Evolutionary conservation across 2,113 vertebrate genomes (phyloP), one percentile per base, ranked within the genome.

Genomic region (Rhineura floridana): DNA sequence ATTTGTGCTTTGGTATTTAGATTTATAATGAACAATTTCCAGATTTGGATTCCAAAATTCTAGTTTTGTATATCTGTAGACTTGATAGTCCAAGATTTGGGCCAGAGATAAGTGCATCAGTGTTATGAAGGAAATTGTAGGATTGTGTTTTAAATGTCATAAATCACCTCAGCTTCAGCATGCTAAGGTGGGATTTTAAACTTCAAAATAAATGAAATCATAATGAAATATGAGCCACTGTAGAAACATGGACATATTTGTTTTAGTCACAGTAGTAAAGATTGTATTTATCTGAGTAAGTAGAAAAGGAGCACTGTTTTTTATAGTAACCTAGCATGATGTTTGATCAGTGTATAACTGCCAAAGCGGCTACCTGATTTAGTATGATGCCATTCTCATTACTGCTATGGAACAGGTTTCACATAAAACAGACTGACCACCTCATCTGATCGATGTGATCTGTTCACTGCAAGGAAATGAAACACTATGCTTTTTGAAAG

Each of bases 41-140:
- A 50, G 25, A 10, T 63, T 30, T 83, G 63, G 42, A 46, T 46
- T 69, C 25, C 7, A 39, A 87, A 90, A 50, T 87, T 36, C 36
- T 88, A 72, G 44, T 92, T 95, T 87, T 81, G 84, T 93, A 70
- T 46, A 9, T 52, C 59, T 84, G 82, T 63, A 87, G 83, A 69
- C n/a, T 69, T 33, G 33, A 30, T n/a, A 69, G 28, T 33, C 33
- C 25, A 33, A 11, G 11, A 69, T 30, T 69, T 92, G 33, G 65
- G 7, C 25, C 3, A 30, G 65, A 69, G 33, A n/a, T 10, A 30
- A 30, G 30, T 69, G 86, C 55, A 59, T 2, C 21, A 19, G 55
- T 59, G 21, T 48, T 67, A n/a, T 65, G 46, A 25, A 25, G 46
- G 3, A 78, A 50, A 33, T 19, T 33, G 77, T 52, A 52, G 30